These are phyloP conservation scores for Cephus runcator DNA, from an alignment of 2,888 invertebrate genomes.

Conservation along the genomic window DNA sequence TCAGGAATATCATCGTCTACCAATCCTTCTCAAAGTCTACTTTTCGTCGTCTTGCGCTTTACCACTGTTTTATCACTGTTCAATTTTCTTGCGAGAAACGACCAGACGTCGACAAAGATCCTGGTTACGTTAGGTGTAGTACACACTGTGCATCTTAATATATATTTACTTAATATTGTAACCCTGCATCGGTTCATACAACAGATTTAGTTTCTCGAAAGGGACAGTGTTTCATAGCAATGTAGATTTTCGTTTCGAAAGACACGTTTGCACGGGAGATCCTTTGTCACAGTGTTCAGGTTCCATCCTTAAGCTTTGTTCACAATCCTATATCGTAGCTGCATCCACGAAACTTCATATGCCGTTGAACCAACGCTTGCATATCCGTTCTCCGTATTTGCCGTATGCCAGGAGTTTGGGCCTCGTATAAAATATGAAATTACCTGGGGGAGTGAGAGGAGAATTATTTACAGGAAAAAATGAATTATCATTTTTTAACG, in stretches of 20 bases:
- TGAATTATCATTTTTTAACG: neutral
- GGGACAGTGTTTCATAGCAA: slow-evolving; percentile 13
- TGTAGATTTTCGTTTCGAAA: slow-evolving; percentile 22
- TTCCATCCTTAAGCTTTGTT: slow-evolving; percentile 23
- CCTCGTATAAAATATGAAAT: neutral
- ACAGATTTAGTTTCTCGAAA: neutral
- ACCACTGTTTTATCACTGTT: neutral
- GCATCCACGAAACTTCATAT: neutral
- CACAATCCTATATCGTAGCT: slow-evolving; percentile 15
- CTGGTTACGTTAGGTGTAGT: too few species aligned
- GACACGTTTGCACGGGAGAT: slow-evolving; percentile 26
- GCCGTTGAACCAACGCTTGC: neutral
- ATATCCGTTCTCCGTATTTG: neutral
- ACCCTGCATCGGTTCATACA: neutral
- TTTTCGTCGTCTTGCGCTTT: neutral
- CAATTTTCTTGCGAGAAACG: neutral
- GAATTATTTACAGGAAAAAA: neutral
- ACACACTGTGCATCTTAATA: neutral
- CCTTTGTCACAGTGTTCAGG: slow-evolving; percentile 16
- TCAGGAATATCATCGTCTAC: neutral
- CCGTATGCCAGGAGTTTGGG: neutral
- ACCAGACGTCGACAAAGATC: neutral
- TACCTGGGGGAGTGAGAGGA: neutral
- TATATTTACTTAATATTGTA: neutral
- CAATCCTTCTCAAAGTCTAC: neutral